Base-by-base conservation (phyloP, 2,113 vertebrate genomes). In the Sinocyclocheilus anshuiensis region DNA sequence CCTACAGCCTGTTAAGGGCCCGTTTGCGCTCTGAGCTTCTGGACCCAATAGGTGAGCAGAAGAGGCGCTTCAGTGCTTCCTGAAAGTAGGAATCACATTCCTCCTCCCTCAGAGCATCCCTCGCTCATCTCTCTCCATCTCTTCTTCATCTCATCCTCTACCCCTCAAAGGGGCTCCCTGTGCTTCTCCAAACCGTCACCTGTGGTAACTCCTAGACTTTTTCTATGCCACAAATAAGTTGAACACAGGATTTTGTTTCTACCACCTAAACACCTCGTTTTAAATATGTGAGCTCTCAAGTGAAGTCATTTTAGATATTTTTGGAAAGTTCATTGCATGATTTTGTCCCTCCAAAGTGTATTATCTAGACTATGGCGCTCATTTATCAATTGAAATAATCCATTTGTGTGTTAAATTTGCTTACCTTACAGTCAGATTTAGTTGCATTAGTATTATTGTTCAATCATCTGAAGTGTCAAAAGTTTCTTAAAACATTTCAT, bases 1-100 rank as follows among this genome's bases (percentile, higher is more conserved):
- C 29, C 94, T 95, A 91, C 96, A 99, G 98, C 96, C 96, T 98
- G 92, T 94, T 99, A 94, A 97, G 97, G 91, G 95, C 97, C 91
- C 95, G 97, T 92, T 96, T 99, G 93, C 96, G 96, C 93, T 96
- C 91, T 90, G 96, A 97, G 93, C 93, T 97, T 90, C 93, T 91
- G 94, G 97, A 97, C 90, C 94, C 96, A 84, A 85, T 93, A 77
- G 91, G 90, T 89, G 94, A 94, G 87, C 94, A 94, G 95, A 96
- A 97, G 95, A 94, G 96, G 94, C 91, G 92, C 93, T 96, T 95
- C 96, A 92, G 96, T 94, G 95, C 96, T 95, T 94, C 96, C 94
- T 85, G 97, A 97, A 92, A 89, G 92, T 92, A 94, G 94, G 95
- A 95, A 96, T 95, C 80, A 87, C 90, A 94, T 94, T 94, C 93